Conservation (phyloP, 2,888 invertebrate species). For the Oligia latruncula region DNA sequence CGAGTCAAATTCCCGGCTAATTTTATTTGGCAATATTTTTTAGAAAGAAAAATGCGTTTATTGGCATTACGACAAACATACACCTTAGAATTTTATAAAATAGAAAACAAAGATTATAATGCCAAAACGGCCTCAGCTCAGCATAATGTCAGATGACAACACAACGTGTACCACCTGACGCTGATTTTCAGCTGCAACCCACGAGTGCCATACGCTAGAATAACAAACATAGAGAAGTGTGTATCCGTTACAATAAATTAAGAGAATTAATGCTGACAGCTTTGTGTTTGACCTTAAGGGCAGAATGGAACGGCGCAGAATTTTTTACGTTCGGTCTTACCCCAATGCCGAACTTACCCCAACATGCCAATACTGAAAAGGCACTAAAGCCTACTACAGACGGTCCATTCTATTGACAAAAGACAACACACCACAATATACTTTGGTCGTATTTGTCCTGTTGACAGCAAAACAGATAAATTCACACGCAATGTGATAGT, state of each 20-base stretch:
- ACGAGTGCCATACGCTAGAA: too few species aligned
- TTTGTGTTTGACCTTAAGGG: not conserved
- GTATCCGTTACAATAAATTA: too few species aligned
- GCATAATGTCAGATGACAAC: not conserved
- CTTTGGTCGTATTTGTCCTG: not conserved
- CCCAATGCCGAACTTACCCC: not conserved
- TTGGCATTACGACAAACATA: too few species aligned
- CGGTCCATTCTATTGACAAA: not conserved
- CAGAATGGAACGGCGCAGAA: too few species aligned
- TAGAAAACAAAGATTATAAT: not conserved
- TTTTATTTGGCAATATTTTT: not conserved
- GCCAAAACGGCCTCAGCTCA: not conserved
- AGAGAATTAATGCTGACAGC: not conserved
- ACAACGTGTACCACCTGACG: not conserved
- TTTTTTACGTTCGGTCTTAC: not conserved
- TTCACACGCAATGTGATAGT: conserved; percentile 21
- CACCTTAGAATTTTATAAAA: too few species aligned
- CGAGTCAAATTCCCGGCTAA: not conserved
- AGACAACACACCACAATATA: not conserved
- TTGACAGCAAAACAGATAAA: conserved; percentile 9
- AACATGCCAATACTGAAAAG: not conserved
- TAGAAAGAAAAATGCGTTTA: too few species aligned
- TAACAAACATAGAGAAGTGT: too few species aligned
- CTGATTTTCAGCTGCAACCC: too few species aligned
- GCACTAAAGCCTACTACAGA: not conserved